These are phyloP conservation scores for Celastrina argiolus DNA, from an alignment of 2,888 invertebrate genomes.

Conservation along the genomic window DNA sequence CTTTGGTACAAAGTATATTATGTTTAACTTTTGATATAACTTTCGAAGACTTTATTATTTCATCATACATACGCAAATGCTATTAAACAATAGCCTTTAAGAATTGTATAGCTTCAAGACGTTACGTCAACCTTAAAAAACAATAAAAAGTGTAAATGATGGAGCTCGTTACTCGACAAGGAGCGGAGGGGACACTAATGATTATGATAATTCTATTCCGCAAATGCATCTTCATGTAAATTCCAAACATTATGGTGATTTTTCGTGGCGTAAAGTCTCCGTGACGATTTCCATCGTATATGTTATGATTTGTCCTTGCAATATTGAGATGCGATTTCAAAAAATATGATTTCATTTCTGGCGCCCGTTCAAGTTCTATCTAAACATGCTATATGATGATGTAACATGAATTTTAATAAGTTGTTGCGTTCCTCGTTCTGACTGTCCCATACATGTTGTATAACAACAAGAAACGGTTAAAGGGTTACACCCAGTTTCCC, in stretches of 20 bases:
- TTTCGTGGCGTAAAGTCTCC: neutral
- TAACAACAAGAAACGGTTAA: neutral
- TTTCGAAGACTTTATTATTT: too few relatives aligned
- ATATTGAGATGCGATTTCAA: constrained; percentile 8
- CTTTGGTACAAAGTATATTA: too few relatives aligned
- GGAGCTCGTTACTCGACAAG: neutral
- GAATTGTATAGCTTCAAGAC: too few relatives aligned
- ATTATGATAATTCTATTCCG: constrained; percentile 18
- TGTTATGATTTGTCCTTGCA: constrained; percentile 12
- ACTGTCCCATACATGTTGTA: neutral
- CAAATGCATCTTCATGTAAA: constrained; percentile 9
- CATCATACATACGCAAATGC: too few relatives aligned
- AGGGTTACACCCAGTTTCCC: too few relatives aligned
- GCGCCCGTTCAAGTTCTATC: constrained; percentile 12
- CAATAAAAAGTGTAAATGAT: neutral
- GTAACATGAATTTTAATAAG: constrained; percentile 14
- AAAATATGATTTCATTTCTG: constrained; percentile 15
- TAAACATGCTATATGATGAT: constrained; percentile 16
- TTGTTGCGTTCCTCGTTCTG: neutral
- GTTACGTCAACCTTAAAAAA: neutral
- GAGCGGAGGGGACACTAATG: neutral
- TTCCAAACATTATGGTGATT: constrained; percentile 6
- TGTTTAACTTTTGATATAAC: too few relatives aligned
- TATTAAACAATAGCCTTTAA: too few relatives aligned
- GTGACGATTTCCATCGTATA: neutral